A percentile compares a stretch with the other conserved stretches of the same genome.
These are phyloP conservation scores for Urosaurus nigricauda DNA, from an alignment of 2,797 vertebrate species.

Conservation along the genomic window DNA sequence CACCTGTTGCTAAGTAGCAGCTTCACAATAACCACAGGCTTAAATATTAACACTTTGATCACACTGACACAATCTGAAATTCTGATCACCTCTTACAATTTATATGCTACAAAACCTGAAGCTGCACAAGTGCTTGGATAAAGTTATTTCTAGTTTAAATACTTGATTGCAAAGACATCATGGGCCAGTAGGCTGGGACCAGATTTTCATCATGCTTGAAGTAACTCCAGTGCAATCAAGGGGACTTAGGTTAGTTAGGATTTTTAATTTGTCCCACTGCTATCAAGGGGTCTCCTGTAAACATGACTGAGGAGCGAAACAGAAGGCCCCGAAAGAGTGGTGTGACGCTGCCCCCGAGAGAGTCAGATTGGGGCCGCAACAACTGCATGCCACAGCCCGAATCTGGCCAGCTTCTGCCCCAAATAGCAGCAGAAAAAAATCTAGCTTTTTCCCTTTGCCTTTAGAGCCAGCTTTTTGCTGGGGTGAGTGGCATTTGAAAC, in stretches of 20 bases:
- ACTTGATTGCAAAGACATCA: conserved; percentile 20
- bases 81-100: conserved; percentile 33
- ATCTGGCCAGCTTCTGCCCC: too few relatives aligned
- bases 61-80: conserved; percentile 55
- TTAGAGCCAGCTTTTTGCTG: too few relatives aligned
- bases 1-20: conserved; percentile 78
- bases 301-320: background rate
- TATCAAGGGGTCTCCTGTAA: background rate
- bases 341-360: too few relatives aligned
- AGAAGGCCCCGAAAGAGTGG: too few relatives aligned
- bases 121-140: background rate
- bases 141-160: conserved; percentile 17
- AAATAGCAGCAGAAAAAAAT: too few relatives aligned
- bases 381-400: too few relatives aligned
- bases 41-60: conserved; percentile 30
- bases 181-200: background rate
- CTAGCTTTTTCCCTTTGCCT: too few relatives aligned
- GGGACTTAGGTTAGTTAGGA: background rate
- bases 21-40: conserved; percentile 48
- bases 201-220: background rate
- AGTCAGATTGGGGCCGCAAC: too few relatives aligned
- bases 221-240: background rate
- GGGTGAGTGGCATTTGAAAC: too few relatives aligned
- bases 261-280: background rate
- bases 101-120: background rate